These are phyloP conservation scores for Abrostola tripartita DNA, from an alignment of 2,888 invertebrate species.

Conservation along the genomic window DNA sequence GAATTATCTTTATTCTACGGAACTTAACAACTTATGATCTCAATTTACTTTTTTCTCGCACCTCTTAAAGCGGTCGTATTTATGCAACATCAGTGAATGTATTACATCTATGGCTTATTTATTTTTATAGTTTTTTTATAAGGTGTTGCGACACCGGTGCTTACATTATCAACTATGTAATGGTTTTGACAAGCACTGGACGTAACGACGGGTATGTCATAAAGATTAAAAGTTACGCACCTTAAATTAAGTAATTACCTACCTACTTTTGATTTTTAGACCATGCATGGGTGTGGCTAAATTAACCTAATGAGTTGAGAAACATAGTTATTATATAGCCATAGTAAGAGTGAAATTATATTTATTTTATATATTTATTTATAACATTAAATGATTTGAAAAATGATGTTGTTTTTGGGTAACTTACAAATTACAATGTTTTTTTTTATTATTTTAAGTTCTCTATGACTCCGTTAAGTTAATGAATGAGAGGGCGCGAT, in stretches of 20 bases:
- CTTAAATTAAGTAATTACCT: neutral
- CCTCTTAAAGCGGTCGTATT: slow-evolving; percentile 7
- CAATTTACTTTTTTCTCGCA: slow-evolving; percentile 4
- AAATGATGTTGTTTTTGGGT: too few species aligned
- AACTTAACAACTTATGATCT: slow-evolving; percentile 10
- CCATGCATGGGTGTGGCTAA: neutral
- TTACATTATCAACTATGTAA: slow-evolving; percentile 8
- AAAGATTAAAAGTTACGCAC: slow-evolving; percentile 1
- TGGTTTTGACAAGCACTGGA: slow-evolving; percentile 3
- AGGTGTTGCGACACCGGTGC: slow-evolving; percentile 16
- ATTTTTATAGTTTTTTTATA: slow-evolving; percentile 5
- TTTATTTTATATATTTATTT: too few species aligned
- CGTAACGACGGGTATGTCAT: neutral
- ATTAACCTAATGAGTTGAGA: neutral
- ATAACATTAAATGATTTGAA: too few species aligned
- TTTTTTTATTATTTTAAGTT: too few species aligned
- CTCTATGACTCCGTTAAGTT: too few species aligned
- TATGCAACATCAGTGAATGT: slow-evolving; percentile 39
- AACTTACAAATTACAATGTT: too few species aligned
- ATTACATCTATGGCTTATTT: slow-evolving; percentile 15
- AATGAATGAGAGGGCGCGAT: too few species aligned
- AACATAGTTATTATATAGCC: too few species aligned
- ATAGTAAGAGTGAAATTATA: too few species aligned
- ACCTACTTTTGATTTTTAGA: neutral
- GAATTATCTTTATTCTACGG: neutral